A percentile compares a stretch with the other conserved stretches of the same genome.
These are phyloP conservation scores for Ramphastos sulfuratus DNA, from an alignment of 2,113 vertebrate genomes.

Conservation along the genomic window DNA sequence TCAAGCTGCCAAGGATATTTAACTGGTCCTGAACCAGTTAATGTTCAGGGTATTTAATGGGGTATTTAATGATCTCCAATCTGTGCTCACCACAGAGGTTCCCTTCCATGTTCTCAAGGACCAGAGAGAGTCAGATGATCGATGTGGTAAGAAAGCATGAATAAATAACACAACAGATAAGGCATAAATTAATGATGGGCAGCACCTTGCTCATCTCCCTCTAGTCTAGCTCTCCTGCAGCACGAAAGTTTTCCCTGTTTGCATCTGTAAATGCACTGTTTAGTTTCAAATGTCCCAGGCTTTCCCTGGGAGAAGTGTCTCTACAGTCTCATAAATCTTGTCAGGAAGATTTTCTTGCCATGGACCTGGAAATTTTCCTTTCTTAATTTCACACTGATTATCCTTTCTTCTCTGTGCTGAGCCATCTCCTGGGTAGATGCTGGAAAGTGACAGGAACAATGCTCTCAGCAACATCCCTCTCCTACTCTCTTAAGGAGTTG, in stretches of 20 bases:
- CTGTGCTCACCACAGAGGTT: accelerated
- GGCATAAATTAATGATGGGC: not conserved
- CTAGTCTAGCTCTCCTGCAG: not conserved
- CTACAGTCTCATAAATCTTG: constrained; percentile 48
- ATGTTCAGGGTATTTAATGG: not conserved
- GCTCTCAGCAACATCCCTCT: not conserved
- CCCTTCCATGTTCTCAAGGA: not conserved
- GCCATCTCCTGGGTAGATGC: not conserved
- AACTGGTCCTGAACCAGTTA: not conserved
- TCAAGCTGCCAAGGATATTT: not conserved
- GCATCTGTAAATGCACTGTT: not conserved
- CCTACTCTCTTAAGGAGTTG: not conserved
- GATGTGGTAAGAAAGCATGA: not conserved
- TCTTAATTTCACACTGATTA: constrained; percentile 44
- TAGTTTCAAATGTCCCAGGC: constrained; percentile 29
- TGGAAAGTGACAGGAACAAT: not conserved
- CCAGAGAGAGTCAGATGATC: not conserved
- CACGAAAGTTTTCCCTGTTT: not conserved
- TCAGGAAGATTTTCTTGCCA: constrained; percentile 21
- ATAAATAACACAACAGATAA: not conserved
- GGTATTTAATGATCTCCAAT: not conserved
- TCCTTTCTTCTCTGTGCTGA: not conserved
- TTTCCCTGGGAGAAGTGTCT: constrained; percentile 30
- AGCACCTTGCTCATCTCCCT: not conserved
- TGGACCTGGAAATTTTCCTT: not conserved